These are phyloP conservation scores for Hoplias malabaricus DNA, from an alignment of 2,113 vertebrate genomes.

Conservation along the genomic window DNA sequence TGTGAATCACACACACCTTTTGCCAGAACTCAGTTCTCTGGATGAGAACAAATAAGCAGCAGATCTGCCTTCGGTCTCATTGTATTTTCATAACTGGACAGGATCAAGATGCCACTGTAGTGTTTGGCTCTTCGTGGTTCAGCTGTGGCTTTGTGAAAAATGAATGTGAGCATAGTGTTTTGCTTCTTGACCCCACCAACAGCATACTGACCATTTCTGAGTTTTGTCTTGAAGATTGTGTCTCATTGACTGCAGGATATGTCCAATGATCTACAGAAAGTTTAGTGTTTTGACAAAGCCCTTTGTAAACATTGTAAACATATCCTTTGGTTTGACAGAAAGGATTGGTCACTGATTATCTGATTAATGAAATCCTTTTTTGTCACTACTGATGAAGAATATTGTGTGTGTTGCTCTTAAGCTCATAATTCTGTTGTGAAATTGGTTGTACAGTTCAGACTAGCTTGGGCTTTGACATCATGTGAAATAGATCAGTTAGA, in stretches of 20 bases:
- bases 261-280: not conserved
- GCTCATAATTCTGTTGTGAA: not conserved
- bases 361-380: not conserved
- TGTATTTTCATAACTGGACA: constrained; percentile 29
- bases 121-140: constrained; percentile 12
- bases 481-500: not conserved
- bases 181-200: not conserved
- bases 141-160: constrained; percentile 32
- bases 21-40: not conserved
- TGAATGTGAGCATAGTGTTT: not conserved
- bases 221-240: not conserved
- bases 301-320: not conserved
- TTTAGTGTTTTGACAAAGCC: not conserved
- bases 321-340: not conserved
- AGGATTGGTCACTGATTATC: not conserved
- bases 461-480: not conserved
- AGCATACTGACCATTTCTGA: not conserved
- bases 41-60: constrained; percentile 18
- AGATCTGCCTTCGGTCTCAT: not conserved
- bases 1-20: constrained; percentile 24
- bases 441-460: not conserved
- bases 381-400: not conserved
- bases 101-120: not conserved
- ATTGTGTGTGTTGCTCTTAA: not conserved
- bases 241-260: not conserved